These are phyloP conservation scores for Neomonachus schauinslandi DNA, from an alignment of 2,113 vertebrate genomes.

Conservation along the genomic window DNA sequence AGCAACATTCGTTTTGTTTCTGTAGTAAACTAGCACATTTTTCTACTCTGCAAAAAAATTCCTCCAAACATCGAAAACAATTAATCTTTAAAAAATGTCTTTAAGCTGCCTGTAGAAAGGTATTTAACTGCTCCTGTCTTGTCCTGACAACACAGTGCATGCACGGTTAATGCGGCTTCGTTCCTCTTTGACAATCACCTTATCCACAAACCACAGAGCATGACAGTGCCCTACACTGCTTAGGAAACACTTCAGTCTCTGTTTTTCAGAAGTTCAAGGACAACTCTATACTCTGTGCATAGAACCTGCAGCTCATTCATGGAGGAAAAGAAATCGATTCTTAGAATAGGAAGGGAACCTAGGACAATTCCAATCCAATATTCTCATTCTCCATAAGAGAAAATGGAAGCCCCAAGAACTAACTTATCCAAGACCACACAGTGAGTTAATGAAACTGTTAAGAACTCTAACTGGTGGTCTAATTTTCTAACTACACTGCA, in stretches of 20 bases:
- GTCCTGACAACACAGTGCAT: not conserved
- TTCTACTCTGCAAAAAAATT: not conserved
- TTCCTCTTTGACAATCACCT: not conserved
- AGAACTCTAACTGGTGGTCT: not conserved
- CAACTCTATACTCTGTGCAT: not conserved
- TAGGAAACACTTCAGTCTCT: conserved; percentile 39
- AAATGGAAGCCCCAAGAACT: not conserved
- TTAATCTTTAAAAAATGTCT: not conserved
- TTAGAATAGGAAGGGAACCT: not conserved
- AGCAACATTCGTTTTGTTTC: conserved; percentile 8
- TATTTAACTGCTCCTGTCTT: not conserved
- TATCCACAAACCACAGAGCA: not conserved
- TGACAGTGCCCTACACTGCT: not conserved
- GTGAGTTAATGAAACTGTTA: not conserved
- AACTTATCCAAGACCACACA: conserved; percentile 14
- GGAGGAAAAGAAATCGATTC: not conserved
- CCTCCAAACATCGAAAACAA: not conserved
- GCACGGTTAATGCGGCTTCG: not conserved
- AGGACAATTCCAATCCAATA: not conserved
- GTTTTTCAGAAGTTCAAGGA: conserved; percentile 25
- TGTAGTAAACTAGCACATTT: not conserved
- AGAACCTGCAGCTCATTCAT: not conserved
- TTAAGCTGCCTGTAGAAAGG: not conserved
- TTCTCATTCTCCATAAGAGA: not conserved
- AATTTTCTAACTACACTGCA: not conserved